These are phyloP conservation scores for Gymnocheta viridis DNA, from an alignment of 2,888 invertebrate species.

Conservation along the genomic window DNA sequence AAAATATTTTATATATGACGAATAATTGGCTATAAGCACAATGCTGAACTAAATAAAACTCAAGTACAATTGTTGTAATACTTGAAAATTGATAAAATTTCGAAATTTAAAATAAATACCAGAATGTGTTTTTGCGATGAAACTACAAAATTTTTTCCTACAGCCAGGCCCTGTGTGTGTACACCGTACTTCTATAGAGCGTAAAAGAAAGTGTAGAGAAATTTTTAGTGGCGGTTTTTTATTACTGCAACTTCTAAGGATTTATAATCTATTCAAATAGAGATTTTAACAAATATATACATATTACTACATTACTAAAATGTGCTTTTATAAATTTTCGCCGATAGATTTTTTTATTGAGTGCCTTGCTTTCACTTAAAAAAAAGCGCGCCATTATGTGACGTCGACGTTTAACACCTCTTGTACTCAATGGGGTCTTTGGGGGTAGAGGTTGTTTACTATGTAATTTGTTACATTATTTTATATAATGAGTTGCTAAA, in stretches of 20 bases:
- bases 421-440: slow-evolving; percentile 24
- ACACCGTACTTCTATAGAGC: slow-evolving; percentile 50
- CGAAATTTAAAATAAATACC: neutral
- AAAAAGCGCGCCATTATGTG: slow-evolving; percentile 80
- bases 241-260: slow-evolving; percentile 24
- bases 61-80: slow-evolving; percentile 1
- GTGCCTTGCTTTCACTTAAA: slow-evolving; percentile 57
- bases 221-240: slow-evolving; percentile 74
- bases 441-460: slow-evolving; percentile 9
- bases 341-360: neutral
- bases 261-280: slow-evolving; percentile 4
- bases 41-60: slow-evolving; percentile 15
- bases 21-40: slow-evolving; percentile 52
- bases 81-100: slow-evolving; percentile 2
- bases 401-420: slow-evolving; percentile 75
- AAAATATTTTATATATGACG: slow-evolving; percentile 27
- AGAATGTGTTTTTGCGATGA: slow-evolving; percentile 19
- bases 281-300: slow-evolving; percentile 1
- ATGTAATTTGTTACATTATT: neutral
- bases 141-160: slow-evolving; percentile 37
- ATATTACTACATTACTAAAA: neutral
- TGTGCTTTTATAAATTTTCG: neutral
- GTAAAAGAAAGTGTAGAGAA: slow-evolving; percentile 80
- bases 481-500: slow-evolving; percentile 18
- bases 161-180: slow-evolving; percentile 64